Base-by-base conservation (phyloP, 2,888 invertebrate genomes). In the Imbricaverruca yamaguchii region DNA sequence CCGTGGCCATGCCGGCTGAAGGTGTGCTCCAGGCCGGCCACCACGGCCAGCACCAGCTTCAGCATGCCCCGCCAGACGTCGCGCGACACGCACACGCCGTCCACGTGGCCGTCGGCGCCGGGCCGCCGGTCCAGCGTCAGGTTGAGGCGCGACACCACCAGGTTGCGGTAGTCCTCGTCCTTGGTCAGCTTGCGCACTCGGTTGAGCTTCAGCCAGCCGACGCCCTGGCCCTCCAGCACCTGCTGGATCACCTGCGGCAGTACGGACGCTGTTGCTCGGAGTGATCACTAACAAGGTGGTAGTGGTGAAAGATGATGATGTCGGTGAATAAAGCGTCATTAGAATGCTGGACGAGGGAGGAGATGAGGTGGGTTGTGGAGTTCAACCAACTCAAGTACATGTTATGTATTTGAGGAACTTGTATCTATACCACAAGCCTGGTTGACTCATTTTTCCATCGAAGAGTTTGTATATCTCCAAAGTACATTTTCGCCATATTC, bases 21-120 rank as follows among this genome's bases (percentile, higher is more conserved):
- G 0, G 97, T 96, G 83, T 93, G 92, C 87, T 97, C 97, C 81
- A 98, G 89, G 0, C 98, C 98, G 84, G 93, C 92, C 11, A 95
- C 92, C 69, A 96, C 92, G 3, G 97, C 94, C 88, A 94, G 94
- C 57, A 98, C 89, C 81, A 97, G 92, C 88, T 96, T 96, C 81
- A 97, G 88, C 93, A 97, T 96, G 63, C 98, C 99, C 87, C 98
- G 98, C 93, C 96, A 98, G 55, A 98, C 92, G 0, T 94, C 90
- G 86, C 95, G 94, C 81, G 93, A 91, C 11, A 99, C 90, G 87
- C 94, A 95, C 96, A 98, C 95, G 90, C 99, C 98, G 85, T 98
- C 98, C 74, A 99, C 94, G 87, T 96, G 95, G 89, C 98, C 98
- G 87, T 96, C 96, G 0, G 96, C 95, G 80, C 96, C 94, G 82